Base-by-base conservation (phyloP, 1,140 invertebrate species). In the Acromyrmex charruanus region DNA sequence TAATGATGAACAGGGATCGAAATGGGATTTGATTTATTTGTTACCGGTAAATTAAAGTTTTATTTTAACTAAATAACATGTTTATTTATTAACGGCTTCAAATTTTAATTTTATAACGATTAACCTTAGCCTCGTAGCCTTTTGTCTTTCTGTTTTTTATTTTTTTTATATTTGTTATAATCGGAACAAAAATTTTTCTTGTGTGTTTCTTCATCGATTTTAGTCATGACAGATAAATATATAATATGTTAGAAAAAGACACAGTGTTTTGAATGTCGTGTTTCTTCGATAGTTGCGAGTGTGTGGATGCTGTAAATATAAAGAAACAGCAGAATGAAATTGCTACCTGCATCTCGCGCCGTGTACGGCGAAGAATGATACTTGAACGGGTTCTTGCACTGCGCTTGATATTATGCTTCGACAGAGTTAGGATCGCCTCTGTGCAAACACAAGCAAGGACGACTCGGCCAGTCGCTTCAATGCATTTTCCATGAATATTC, bases 401-500 rank as follows among this genome's bases (percentile, higher is more conserved):
- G 69, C 25, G 55, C 69, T 35, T 58, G 59, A 61, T 61, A 61
- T 84, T 84, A 84, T 31, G 39, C 55, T 74, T 61, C 68, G 80
- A 74, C 55, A 61, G 55, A 82, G 69, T 84, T 61, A 18, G 69
- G 25, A 61, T 84, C 69, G 80, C n/a, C 25, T 75, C 69, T 35
- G 28, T 68, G 28, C 69, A 74, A 84, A 84, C 80, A 53, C 39
- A 82, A 39, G 55, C 55, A 84, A 84, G 69, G 80, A 84, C 69
- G 69, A 84, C 69, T 51, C 55, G 53, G 25, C 77, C 35, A 44
- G 63, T 55, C 65, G 51, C n/a, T 71, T 75, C 80, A 51, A 51
- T 74, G 58, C 69, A 74, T 75, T 75, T 84, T 75, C 80, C 80
- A 84, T 84, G 80, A 84, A 84, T 84, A 84, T 84, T 84, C 80